Conservation (phyloP, 2,888 invertebrate species). For the Sesamia inferens region DNA sequence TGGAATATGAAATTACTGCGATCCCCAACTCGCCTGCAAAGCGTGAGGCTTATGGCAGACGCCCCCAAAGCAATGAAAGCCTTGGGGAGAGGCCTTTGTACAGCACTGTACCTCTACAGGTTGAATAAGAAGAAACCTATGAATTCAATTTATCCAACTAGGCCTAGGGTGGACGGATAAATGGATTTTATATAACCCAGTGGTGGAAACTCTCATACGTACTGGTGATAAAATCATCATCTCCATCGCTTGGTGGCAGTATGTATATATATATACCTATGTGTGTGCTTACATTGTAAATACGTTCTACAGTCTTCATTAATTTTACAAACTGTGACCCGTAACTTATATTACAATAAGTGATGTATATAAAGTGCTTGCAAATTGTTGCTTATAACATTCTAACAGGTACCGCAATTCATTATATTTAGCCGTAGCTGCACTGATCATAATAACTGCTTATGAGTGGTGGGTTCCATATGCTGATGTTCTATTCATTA, state of each 20-base stretch:
- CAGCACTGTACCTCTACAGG: no score
- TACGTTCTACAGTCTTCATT: background rate
- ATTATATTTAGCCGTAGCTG: conserved; percentile 16
- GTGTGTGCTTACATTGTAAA: conserved; percentile 20
- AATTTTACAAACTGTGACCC: conserved; percentile 9
- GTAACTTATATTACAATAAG: conserved; percentile 24
- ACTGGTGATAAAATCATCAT: background rate
- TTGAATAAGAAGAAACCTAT: no score
- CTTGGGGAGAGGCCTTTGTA: no score
- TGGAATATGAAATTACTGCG: no score
- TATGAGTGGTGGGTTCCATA: background rate
- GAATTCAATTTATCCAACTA: no score
- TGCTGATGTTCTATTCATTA: background rate
- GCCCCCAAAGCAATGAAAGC: no score
- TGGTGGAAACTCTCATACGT: background rate
- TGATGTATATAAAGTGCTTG: conserved; percentile 17
- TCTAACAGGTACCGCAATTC: conserved; percentile 11
- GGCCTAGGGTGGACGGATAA: no score
- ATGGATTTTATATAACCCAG: no score
- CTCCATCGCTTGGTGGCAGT: conserved; percentile 17
- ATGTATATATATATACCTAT: background rate
- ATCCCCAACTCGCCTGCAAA: no score
- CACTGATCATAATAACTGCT: background rate
- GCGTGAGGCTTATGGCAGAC: no score
- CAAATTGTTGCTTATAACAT: conserved; percentile 28